These are phyloP conservation scores for Leptoclinus maculatus DNA, from an alignment of 2,797 vertebrate species.

Conservation along the genomic window DNA sequence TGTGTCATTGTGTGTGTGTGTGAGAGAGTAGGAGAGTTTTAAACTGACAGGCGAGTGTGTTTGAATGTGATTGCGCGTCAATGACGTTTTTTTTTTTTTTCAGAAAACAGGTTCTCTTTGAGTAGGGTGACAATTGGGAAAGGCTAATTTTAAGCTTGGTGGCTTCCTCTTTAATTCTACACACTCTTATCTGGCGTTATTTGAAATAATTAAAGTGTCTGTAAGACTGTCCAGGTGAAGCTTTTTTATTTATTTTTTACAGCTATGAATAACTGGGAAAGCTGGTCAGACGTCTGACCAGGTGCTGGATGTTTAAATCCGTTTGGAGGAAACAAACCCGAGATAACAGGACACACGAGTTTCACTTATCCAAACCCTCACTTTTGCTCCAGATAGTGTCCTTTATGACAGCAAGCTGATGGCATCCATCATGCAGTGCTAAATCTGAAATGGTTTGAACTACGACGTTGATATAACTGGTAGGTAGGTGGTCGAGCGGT, in stretches of 20 bases:
- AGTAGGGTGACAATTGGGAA: conserved; percentile 76
- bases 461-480: conserved; percentile 47
- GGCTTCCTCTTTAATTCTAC: conserved; percentile 71
- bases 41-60: conserved; percentile 80
- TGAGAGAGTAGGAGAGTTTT: conserved; percentile 67
- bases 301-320: conserved; percentile 38
- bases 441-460: conserved; percentile 54
- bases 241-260: conserved; percentile 39
- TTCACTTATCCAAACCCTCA: conserved; percentile 14
- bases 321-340: conserved; percentile 11
- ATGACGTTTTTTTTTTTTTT: conserved; percentile 51
- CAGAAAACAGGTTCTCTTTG: conserved; percentile 77
- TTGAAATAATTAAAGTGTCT: conserved; percentile 72
- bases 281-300: conserved; percentile 34
- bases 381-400: conserved; percentile 18
- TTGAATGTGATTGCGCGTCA: conserved; percentile 78
- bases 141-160: conserved; percentile 76
- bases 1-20: conserved; percentile 47
- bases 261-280: conserved; percentile 45
- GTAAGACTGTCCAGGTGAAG: conserved; percentile 64
- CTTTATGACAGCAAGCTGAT: conserved; percentile 17
- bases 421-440: conserved; percentile 39
- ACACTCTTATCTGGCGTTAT: conserved; percentile 66
- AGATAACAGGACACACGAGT: conserved; percentile 6
- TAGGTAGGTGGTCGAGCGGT: conserved; percentile 56